Evolutionary conservation across 2,113 vertebrate genomes (phyloP).

Genomic region (Xiphophorus couchianus): DNA sequence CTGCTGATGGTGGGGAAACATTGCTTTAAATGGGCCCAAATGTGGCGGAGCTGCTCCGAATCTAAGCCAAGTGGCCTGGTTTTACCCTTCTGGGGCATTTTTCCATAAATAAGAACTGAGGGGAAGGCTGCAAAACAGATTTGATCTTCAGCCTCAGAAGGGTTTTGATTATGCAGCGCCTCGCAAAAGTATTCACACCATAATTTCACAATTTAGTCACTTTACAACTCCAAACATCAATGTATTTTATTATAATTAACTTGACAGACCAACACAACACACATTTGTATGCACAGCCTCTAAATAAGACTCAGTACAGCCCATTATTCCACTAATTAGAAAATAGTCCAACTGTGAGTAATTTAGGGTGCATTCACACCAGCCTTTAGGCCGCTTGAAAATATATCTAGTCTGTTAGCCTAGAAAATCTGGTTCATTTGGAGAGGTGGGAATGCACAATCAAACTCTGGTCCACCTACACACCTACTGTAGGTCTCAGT

Average conservation of each 20-base stretch:
- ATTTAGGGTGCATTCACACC: too few species aligned
- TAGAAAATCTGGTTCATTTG: too few species aligned
- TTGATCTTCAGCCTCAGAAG: conserved; percentile 1
- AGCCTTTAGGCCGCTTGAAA: too few species aligned
- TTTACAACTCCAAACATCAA: background rate
- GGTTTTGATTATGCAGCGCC: background rate
- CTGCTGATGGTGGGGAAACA: conserved; percentile 73
- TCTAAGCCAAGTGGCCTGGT: conserved; percentile 53
- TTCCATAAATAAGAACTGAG: conserved; percentile 30
- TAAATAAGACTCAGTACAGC: too few species aligned
- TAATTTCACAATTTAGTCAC: background rate
- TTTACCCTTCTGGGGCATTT: conserved; percentile 50
- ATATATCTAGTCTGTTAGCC: too few species aligned
- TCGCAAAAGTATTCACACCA: background rate
- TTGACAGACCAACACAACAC: background rate
- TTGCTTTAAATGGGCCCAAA: conserved; percentile 75
- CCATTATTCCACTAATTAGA: too few species aligned
- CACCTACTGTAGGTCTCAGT: too few species aligned
- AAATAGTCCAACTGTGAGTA: too few species aligned
- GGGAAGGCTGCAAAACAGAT: conserved; percentile 22
- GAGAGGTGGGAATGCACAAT: too few species aligned
- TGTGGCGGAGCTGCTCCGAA: conserved; percentile 55
- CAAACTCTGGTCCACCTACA: too few species aligned
- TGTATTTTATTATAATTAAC: background rate
- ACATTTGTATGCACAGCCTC: background rate